Conservation (phyloP, 2,888 invertebrate species). For the Aromia moschata region DNA sequence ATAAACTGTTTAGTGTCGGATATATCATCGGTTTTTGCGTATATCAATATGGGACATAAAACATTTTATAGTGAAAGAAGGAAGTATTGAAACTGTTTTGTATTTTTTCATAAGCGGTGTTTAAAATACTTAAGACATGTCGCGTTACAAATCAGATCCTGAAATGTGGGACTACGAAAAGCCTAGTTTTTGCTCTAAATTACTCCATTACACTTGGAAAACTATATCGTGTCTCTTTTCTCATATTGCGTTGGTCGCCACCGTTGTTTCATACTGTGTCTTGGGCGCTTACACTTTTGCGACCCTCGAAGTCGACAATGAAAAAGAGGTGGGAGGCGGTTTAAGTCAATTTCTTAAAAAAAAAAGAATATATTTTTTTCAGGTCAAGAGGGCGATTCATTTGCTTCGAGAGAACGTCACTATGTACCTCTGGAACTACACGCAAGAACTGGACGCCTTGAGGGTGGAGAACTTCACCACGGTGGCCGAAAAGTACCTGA, state of each 20-base stretch:
- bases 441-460: constrained; percentile 70
- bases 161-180: constrained; percentile 53
- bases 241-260: constrained; percentile 85
- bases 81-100: too few relatives aligned
- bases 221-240: constrained; percentile 87
- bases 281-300: constrained; percentile 88
- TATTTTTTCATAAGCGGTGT: too few relatives aligned
- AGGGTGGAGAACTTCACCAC: constrained; percentile 85
- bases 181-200: constrained; percentile 65
- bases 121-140: constrained; percentile 52
- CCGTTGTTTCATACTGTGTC: constrained; percentile 90
- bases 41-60: too few relatives aligned
- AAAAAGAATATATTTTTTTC: constrained; percentile 29
- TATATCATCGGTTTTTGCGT: not conserved
- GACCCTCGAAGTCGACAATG: constrained; percentile 77
- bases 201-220: constrained; percentile 79
- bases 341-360: too few relatives aligned
- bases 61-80: too few relatives aligned
- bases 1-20: not conserved
- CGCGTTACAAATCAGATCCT: constrained; percentile 56
- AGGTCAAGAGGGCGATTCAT: constrained; percentile 83
- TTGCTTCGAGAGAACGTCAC: constrained; percentile 79
- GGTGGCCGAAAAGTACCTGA: constrained; percentile 69
- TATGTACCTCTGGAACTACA: constrained; percentile 81
- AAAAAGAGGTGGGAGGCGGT: constrained; percentile 72